Percentiles rank a stretch among this genome's conserved stretches.
Conservation (phyloP, 2,797 vertebrate genomes). For the Acrocephalus scirpaceus region DNA sequence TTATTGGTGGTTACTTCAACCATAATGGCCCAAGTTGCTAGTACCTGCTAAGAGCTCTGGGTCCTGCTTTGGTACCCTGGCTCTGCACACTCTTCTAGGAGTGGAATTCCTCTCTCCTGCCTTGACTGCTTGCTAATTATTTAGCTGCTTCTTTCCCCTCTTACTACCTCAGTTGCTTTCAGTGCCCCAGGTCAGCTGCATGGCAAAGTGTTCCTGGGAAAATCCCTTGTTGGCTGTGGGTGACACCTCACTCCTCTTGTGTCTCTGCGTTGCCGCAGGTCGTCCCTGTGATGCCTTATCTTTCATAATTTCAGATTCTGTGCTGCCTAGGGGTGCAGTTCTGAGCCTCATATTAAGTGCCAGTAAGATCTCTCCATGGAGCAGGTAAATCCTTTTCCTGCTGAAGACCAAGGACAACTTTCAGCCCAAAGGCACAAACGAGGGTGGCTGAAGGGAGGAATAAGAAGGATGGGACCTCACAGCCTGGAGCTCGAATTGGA, state of each 20-base stretch:
- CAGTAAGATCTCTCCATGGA: too few species aligned
- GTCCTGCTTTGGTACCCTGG: background rate
- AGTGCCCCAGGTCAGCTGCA: background rate
- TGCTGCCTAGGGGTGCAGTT: too few species aligned
- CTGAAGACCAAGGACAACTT: too few species aligned
- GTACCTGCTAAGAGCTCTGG: conserved; percentile 50
- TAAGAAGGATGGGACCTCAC: too few species aligned
- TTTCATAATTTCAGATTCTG: too few species aligned
- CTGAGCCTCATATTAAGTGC: too few species aligned
- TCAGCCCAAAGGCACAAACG: too few species aligned
- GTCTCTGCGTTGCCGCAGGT: background rate
- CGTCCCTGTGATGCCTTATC: background rate
- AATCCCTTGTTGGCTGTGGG: background rate
- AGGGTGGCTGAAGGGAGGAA: too few species aligned
- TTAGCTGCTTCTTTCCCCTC: background rate
- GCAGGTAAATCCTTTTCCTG: too few species aligned
- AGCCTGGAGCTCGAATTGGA: too few species aligned
- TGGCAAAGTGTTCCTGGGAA: fast-evolving
- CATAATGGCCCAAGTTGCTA: conserved; percentile 63
- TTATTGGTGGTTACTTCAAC: conserved; percentile 80
- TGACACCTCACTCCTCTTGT: fast-evolving
- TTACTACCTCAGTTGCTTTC: background rate
- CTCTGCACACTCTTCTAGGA: background rate
- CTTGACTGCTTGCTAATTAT: background rate
- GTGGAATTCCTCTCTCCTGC: background rate